phyloP scores from a whole-genome alignment of 1,140 invertebrate genomes.

The Sitobion miscanthi region DNA sequence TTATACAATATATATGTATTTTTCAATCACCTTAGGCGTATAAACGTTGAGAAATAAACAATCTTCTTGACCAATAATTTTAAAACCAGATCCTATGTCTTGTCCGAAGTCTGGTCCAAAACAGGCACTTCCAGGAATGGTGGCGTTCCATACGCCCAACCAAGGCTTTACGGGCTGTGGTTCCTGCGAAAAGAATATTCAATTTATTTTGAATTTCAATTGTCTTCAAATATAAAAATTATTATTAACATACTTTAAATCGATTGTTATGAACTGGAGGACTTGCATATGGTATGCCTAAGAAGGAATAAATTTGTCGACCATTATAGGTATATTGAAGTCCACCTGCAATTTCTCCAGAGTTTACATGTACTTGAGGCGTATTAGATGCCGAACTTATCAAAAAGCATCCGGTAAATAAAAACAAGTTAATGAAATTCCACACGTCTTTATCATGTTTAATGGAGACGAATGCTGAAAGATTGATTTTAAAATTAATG shows the following conservation, averaged over 20 bases:
- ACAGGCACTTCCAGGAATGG: conserved; percentile 62
- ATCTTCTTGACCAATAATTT: conserved; percentile 64
- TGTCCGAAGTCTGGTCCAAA: conserved; percentile 61
- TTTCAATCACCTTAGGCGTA: conserved; percentile 64
- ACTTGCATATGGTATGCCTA: conserved; percentile 70
- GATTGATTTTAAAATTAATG: too few relatives aligned
- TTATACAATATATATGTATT: not conserved
- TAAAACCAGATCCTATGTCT: not conserved
- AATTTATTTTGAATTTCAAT: not conserved
- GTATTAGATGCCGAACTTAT: not conserved
- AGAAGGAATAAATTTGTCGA: conserved; percentile 62
- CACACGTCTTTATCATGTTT: not conserved
- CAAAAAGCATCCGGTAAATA: not conserved
- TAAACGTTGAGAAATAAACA: conserved; percentile 73
- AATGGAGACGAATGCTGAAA: too few relatives aligned
- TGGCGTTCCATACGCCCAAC: conserved; percentile 63
- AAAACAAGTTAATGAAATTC: not conserved
- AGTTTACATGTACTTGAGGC: conserved; percentile 24
- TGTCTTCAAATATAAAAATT: not conserved
- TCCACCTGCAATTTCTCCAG: conserved; percentile 40
- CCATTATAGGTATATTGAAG: conserved; percentile 44
- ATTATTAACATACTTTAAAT: conserved; percentile 65
- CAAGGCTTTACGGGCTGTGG: conserved; percentile 63
- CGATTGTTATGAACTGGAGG: conserved; percentile 67
- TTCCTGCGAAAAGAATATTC: conserved; percentile 57